Percentiles rank a stretch among this genome's conserved stretches.
Conservation (phyloP, 2,113 vertebrate species). For the Diglossa brunneiventris region DNA sequence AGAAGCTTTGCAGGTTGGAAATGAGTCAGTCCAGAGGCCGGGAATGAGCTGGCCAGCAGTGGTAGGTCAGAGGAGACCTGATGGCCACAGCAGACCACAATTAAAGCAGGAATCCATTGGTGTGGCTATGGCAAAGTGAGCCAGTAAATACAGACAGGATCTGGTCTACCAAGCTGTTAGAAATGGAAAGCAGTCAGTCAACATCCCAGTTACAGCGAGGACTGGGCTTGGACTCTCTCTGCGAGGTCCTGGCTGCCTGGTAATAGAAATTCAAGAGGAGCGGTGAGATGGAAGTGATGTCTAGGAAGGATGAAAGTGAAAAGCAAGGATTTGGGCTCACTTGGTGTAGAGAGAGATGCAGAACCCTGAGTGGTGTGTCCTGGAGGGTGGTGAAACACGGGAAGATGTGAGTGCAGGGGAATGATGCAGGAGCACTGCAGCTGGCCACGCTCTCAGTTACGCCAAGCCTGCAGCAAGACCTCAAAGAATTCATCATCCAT, state of each 20-base stretch:
- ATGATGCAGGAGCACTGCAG: neutral
- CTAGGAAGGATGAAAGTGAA: neutral
- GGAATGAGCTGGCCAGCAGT: neutral
- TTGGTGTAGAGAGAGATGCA: too few relatives aligned
- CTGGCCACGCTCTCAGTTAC: neutral
- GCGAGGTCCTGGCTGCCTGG: neutral
- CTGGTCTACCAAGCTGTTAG: neutral
- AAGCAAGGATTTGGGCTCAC: neutral
- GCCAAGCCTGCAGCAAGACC: neutral
- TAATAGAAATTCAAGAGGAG: neutral
- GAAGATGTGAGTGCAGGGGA: neutral
- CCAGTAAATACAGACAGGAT: neutral
- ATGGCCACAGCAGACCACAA: neutral
- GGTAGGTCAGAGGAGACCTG: neutral
- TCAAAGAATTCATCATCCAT: neutral
- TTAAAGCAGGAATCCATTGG: rapidly evolving
- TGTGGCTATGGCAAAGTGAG: neutral
- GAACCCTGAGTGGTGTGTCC: rapidly evolving
- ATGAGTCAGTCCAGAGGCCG: neutral
- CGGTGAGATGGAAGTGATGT: neutral
- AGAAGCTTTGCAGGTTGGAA: neutral
- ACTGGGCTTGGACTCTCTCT: neutral
- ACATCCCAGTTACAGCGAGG: rapidly evolving
- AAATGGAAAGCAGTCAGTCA: neutral
- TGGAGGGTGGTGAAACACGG: rapidly evolving